Evolutionary conservation across 2,113 vertebrate species (phyloP), one percentile per base, ranked within the genome.

Genomic region (Ursus arctos): DNA sequence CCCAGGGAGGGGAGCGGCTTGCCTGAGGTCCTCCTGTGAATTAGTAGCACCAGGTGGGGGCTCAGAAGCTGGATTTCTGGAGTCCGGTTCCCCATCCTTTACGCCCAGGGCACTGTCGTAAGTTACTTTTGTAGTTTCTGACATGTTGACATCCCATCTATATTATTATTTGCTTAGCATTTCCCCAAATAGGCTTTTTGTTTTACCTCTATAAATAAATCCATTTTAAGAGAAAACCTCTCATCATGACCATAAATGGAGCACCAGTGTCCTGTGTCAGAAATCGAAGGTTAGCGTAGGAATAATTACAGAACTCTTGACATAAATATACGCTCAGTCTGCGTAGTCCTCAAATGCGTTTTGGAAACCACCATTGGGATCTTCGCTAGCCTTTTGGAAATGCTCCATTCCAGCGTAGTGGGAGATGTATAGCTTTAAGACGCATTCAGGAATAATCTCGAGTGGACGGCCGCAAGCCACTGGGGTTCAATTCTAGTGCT

Each of bases 41-140:
- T 10, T 0, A 36, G 51, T 1, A 7, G 51, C 1, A 13, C 33
- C 51, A 8, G 53, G 6, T 13, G 0, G 31, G 63, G 47, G 4
- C 81, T 61, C 33, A 7, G 47, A 59, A 33, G 53, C 57, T 16
- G 6, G 80, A 3, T 16, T 51, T 79, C 77, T 13, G 28, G 36
- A 26, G 26, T 9, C 59, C 16, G 6, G 47, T 74, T n/a, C 36
- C 4, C 76, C 28, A 59, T 33, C 6, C 36, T 83, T 13, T 2
- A 18, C 0, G 3, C 18, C 33, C 9, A 12, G 53, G 47, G 53
- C 59, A 2, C 28, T 13, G 57, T 88, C 82, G 3, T 69, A 74
- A 7, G 28, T 81, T 55, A 12, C 80, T 69, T 84, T 65, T 74
- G 81, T 4, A n/a, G 49, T 76, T 53, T 57, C 74, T 53, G 67